Percentiles rank a stretch among this genome's conserved stretches.
phyloP scores from a whole-genome alignment of 2,113 vertebrate genomes.

The Accipiter cooperii region DNA sequence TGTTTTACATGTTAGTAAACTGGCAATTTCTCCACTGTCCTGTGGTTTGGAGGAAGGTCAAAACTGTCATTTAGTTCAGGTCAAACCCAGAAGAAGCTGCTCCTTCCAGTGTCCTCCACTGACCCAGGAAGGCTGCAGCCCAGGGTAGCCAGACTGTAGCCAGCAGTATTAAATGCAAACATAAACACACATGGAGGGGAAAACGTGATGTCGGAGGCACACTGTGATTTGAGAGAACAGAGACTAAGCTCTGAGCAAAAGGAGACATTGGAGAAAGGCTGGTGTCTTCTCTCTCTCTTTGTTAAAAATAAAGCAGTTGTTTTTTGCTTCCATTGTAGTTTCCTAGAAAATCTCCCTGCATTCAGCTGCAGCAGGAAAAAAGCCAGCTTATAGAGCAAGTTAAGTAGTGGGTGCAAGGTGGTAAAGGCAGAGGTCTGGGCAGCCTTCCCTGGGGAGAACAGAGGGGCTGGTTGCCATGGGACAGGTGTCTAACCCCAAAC shows the following conservation, averaged over 20 bases:
- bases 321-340: neutral
- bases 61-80: neutral
- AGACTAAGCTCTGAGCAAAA: neutral
- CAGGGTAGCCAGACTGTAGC: neutral
- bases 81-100: neutral
- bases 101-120: neutral
- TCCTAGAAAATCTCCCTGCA: accelerated
- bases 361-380: neutral
- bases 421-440: neutral
- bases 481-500: neutral
- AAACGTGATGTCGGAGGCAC: neutral
- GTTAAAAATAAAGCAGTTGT: neutral
- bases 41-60: neutral
- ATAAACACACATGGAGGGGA: accelerated
- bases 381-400: neutral
- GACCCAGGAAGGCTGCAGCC: neutral
- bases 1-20: neutral
- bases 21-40: neutral
- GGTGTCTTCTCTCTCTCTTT: neutral
- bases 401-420: neutral
- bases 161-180: neutral
- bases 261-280: neutral
- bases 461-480: accelerated
- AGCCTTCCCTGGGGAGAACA: neutral
- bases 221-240: neutral